Percentiles rank a stretch among this genome's conserved stretches.
phyloP scores from a whole-genome alignment of 2,113 vertebrate genomes.

The Arizona elegans region DNA sequence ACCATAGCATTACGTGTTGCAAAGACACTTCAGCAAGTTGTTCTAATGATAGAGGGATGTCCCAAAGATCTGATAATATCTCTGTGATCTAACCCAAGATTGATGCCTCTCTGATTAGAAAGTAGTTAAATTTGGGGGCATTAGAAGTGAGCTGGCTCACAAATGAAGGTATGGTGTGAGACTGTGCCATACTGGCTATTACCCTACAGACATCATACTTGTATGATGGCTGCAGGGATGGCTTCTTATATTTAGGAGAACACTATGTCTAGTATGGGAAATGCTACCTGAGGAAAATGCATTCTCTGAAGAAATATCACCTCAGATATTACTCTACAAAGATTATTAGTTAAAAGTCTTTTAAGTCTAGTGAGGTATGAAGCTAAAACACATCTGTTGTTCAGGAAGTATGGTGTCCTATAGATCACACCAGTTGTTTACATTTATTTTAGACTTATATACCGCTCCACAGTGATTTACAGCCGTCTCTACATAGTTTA shows the following conservation, averaged over 20 bases:
- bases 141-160: background rate
- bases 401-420: background rate
- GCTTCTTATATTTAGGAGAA: background rate
- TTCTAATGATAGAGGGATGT: background rate
- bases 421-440: background rate
- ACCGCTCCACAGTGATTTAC: too few relatives aligned
- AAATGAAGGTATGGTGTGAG: background rate
- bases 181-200: background rate
- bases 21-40: background rate
- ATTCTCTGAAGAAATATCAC: constrained; percentile 24
- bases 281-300: constrained; percentile 1
- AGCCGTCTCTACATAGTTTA: too few relatives aligned
- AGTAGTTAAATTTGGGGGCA: background rate
- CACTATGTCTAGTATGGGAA: background rate
- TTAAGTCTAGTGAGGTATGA: background rate
- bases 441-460: background rate
- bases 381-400: background rate
- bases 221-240: background rate
- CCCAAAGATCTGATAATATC: background rate
- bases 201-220: background rate
- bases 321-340: constrained; percentile 28
- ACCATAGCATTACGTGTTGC: background rate
- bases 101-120: background rate
- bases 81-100: background rate
- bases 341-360: fast-evolving